Conservation (phyloP, 2,888 invertebrate species). For the Fissipunctia ypsillon region DNA sequence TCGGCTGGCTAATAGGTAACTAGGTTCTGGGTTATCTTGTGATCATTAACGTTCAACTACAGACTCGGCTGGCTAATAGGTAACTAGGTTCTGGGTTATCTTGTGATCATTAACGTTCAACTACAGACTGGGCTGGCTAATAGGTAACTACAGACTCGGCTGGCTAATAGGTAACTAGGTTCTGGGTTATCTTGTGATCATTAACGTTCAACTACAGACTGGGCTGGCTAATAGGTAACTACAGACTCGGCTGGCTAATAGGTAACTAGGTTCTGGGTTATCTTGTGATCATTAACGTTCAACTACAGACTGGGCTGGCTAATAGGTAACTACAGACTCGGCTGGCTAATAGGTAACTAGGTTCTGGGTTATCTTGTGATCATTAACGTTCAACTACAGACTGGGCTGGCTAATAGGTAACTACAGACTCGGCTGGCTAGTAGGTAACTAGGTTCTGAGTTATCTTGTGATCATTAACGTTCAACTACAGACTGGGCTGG, state of each 20-base stretch:
- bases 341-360: constrained; percentile 58
- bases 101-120: constrained; percentile 66
- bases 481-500: constrained; percentile 42
- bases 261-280: no score
- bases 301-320: constrained; percentile 43
- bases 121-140: constrained; percentile 45
- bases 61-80: constrained; percentile 48
- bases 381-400: constrained; percentile 63
- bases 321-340: constrained; percentile 48
- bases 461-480: constrained; percentile 67
- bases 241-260: constrained; percentile 47
- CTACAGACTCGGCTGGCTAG: constrained; percentile 45
- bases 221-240: constrained; percentile 50
- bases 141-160: constrained; percentile 44
- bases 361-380: no score
- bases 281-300: constrained; percentile 67
- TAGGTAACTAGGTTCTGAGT: no score
- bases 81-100: no score
- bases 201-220: constrained; percentile 60
- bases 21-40: no score
- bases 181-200: no score
- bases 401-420: constrained; percentile 50
- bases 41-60: constrained; percentile 65
- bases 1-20: constrained; percentile 54
- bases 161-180: constrained; percentile 60